Evolutionary conservation across 2,888 invertebrate species (phyloP), one percentile per base, ranked within the genome.

Genomic region (Troilus luridus): DNA sequence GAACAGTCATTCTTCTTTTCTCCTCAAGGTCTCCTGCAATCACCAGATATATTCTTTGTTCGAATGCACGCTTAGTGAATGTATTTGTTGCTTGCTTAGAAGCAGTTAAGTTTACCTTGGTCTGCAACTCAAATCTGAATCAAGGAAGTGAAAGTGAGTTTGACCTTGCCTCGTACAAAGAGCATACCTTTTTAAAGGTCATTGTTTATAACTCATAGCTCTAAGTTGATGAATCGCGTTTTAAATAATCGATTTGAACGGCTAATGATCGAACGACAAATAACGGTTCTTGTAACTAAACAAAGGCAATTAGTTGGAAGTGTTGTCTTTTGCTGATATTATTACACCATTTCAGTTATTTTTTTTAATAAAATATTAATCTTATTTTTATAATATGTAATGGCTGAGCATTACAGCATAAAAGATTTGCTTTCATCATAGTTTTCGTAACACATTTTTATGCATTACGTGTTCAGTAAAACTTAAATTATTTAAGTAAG

Each of bases 71-170:
- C 7, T 8, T 3, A 64, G 88, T 64, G 64, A 88, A 88, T 24
- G 88, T 62, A 41, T 5, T 24, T 10, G 7, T 7, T 17, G 17
- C 27, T 41, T 27, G 8, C n/a, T 41, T 89, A 58, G n/a, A 60
- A 54, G 24, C 72, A 88, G 90, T 90, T 77, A 81, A 72, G 41
- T 77, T 90, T 41, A 90, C 90, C 90, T 90, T 90, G 90, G 67
- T 58, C 58, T n/a, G 56, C 62, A 56, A 77, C 90, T 90, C 77
- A 90, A 90, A 90, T 56, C 58, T 41, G 14, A 88, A 60, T 90
- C 54, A 67, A 90, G 90, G 90, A 90, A 90, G 90, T 90, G 90
- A 90, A 90, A 90, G 90, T 77, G 62, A 60, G 41, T 67, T 72
- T 72, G 81, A 58, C 90, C 90, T 90, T 90, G 90, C 81, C 81